These are phyloP conservation scores for Prionace glauca DNA, from an alignment of 2,797 vertebrate species.

Conservation along the genomic window DNA sequence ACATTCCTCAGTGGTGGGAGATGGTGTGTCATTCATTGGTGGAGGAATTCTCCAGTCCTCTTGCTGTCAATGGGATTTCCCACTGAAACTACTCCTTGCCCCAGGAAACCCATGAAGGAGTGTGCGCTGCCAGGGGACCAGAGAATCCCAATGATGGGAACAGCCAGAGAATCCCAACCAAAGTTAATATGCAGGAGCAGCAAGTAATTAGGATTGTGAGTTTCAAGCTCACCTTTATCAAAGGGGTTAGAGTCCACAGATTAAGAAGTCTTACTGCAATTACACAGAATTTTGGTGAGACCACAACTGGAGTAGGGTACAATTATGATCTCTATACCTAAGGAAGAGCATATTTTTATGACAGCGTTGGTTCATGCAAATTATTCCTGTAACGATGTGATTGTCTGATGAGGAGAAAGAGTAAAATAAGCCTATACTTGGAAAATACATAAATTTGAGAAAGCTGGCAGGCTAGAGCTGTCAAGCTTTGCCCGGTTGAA, in stretches of 20 bases:
- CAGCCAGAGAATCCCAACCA: no score
- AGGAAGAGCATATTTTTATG: not conserved
- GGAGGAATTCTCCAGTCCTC: no score
- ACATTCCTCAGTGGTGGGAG: no score
- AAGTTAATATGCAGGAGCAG: not conserved
- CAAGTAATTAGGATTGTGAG: not conserved
- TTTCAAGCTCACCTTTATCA: not conserved
- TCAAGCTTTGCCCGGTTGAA: not conserved
- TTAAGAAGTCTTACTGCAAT: not conserved
- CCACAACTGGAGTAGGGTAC: not conserved
- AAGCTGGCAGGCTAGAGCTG: not conserved
- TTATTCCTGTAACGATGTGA: not conserved
- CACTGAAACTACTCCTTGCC: no score
- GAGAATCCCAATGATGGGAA: no score
- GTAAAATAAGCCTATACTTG: not conserved
- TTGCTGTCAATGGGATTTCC: no score
- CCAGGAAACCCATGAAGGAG: no score
- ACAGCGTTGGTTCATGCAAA: not conserved
- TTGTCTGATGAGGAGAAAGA: not conserved
- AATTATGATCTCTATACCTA: not conserved
- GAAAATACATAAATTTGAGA: not conserved
- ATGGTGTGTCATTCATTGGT: no score
- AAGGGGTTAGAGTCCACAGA: not conserved
- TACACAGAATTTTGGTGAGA: not conserved
- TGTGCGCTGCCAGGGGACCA: no score